Evolutionary conservation across 2,888 invertebrate species (phyloP), one percentile per base, ranked within the genome.

Genomic region (Rhodophaea formosa): DNA sequence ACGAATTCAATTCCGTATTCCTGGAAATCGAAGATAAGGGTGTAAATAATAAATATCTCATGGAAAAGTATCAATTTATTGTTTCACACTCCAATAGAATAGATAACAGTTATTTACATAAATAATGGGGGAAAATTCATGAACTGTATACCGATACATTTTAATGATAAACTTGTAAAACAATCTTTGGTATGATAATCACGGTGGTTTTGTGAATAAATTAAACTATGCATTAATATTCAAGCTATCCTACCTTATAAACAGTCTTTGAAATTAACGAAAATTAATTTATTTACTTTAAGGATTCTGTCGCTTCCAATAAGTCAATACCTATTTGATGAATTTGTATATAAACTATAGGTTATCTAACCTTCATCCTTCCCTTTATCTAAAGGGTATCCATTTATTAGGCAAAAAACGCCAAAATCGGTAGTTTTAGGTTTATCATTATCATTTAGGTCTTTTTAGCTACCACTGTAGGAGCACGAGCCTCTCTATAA

Each of bases 21-120:
- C 39, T 39, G n/a, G 39, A 2, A 39, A 39, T 0, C 10, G 39
- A n/a, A 39, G 5, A 39, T 3, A 2, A 12, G n/a, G 39, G 12
- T 39, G 2, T 3, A n/a, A 17, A 44, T 60, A 62, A 72, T 70
- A 73, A 76, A 76, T 72, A 66, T 54, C 57, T 58, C 65, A 64
- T 82, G 78, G 69, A 88, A 89, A 89, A 89, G 88, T 89, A 88
- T 83, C 88, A 89, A 89, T 89, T 88, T 89, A 89, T 84, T 85
- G 73, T 82, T 78, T 77, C 84, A 86, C 85, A 80, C 84, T 77
- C 76, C 74, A 78, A 75, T 77, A 77, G 70, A 78, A 72, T 72
- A 72, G 67, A 74, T 73, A 73, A 74, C 72, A 69, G 58, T 60
- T 53, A 53, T 64, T 72, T 79, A 82, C 78, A 80, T 63, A 51